A percentile compares a stretch with the other conserved stretches of the same genome.
Conservation (phyloP, 2,797 vertebrate species). For the Enteromius mattozi region DNA sequence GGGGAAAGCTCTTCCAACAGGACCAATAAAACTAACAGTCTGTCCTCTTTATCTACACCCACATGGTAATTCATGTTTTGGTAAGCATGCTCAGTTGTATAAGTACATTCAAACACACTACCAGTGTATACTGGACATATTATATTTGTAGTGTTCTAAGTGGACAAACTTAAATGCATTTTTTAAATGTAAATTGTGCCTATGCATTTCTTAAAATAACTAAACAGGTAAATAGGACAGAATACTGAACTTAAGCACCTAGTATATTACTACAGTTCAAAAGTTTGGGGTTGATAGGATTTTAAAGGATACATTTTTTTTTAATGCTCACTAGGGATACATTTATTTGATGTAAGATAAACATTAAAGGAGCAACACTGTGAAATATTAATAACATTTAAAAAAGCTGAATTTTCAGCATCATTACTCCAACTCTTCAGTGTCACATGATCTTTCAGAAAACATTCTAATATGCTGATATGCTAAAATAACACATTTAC, state of each 20-base stretch:
- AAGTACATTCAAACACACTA: conserved; percentile 36
- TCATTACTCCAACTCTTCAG: not conserved
- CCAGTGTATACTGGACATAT: not conserved
- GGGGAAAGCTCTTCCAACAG: conserved; percentile 40
- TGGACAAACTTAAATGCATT: not conserved
- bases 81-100: conserved; percentile 33
- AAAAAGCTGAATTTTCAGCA: not conserved
- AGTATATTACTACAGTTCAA: not conserved
- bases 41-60: conserved; percentile 21
- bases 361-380: not conserved
- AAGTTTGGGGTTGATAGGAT: not conserved
- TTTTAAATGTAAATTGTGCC: not conserved
- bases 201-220: not conserved
- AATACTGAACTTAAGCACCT: not conserved
- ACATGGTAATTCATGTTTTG: not conserved
- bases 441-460: not conserved
- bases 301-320: no score
- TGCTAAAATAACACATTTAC: not conserved
- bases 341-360: not conserved
- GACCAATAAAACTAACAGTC: conserved; percentile 50
- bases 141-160: not conserved
- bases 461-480: not conserved
- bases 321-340: not conserved
- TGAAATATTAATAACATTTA: not conserved
- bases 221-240: not conserved